These are phyloP conservation scores for Drosophila sp. DNA, from an alignment of 1,140 invertebrate genomes.

Conservation along the genomic window DNA sequence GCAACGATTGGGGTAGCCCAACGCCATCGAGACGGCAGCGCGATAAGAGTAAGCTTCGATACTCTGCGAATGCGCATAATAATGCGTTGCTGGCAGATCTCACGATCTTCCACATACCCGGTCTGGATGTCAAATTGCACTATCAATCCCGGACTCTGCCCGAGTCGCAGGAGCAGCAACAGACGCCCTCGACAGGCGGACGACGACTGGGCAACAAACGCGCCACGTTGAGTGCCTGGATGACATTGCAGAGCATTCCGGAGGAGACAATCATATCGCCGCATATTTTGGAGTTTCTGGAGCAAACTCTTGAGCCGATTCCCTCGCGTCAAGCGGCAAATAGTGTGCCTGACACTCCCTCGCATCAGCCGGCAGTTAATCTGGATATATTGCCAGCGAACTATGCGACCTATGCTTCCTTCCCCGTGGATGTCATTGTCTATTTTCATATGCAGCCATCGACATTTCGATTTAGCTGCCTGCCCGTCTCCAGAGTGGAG, in stretches of 20 bases:
- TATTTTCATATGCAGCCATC: conserved; percentile 99
- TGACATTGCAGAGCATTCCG: conserved; percentile 97
- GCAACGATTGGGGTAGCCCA: conserved; percentile 85
- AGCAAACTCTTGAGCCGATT: conserved; percentile 97
- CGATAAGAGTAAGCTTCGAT: conserved; percentile 85
- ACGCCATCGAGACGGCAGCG: conserved; percentile 85
- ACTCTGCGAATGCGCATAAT: conserved; percentile 75
- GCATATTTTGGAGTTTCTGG: conserved; percentile 96
- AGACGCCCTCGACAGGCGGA: conserved; percentile 47
- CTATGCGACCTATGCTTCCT: conserved; percentile 93
- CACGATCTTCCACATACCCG: conserved; percentile 97
- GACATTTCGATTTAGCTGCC: conserved; percentile 97
- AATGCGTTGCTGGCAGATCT: conserved; percentile 89
- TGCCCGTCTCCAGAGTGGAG: conserved; percentile 97
- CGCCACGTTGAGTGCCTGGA: conserved; percentile 97
- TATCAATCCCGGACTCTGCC: conserved; percentile 93
- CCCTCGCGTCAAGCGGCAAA: conserved; percentile 87
- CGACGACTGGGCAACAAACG: conserved; percentile 91
- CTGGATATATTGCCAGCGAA: conserved; percentile 88
- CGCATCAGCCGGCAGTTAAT: conserved; percentile 80
- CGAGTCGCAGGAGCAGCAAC: conserved; percentile 84
- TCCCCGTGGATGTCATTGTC: conserved; percentile 99
- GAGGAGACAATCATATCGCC: conserved; percentile 98
- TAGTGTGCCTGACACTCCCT: conserved; percentile 66
- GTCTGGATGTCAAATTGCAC: conserved; percentile 96